These are phyloP conservation scores for Myotis planiceps DNA, from an alignment of 2,797 vertebrate species.

Conservation along the genomic window DNA sequence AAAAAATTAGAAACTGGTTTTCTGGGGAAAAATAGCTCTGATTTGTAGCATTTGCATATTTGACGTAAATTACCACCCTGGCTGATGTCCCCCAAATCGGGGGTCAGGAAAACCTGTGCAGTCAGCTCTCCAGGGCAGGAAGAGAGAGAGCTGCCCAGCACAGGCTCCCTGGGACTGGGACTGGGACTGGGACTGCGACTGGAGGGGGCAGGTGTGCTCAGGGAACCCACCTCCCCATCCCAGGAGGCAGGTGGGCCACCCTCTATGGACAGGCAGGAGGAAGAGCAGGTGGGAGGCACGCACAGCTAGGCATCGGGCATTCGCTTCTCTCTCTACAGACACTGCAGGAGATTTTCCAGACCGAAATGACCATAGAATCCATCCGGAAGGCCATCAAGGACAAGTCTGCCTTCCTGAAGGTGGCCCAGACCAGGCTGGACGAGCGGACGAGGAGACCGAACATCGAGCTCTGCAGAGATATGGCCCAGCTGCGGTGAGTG, in stretches of 20 bases:
- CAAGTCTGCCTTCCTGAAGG: conserved; percentile 92
- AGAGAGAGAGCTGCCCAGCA: neutral
- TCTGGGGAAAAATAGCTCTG: neutral
- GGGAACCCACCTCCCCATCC: accelerated
- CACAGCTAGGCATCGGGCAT: neutral
- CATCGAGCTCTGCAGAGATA: conserved; percentile 94
- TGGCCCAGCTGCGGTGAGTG: conserved; percentile 91
- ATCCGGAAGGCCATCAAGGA: conserved; percentile 93
- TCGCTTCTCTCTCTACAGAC: conserved; percentile 86
- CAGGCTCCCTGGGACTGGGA: neutral
- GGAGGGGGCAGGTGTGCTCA: neutral
- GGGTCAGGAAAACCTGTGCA: neutral
- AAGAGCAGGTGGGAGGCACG: neutral
- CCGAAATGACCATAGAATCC: conserved; percentile 92
- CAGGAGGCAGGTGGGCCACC: neutral
- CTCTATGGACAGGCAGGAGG: neutral
- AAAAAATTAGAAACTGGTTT: accelerated
- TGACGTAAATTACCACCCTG: neutral
- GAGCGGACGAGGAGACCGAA: conserved; percentile 94
- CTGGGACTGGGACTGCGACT: neutral
- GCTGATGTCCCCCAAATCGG: neutral
- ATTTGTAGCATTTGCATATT: neutral
- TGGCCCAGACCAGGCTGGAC: conserved; percentile 95
- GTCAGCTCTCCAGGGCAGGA: neutral
- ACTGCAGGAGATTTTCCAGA: conserved; percentile 95